phyloP scores from a whole-genome alignment of 2,113 vertebrate species.

The Semnopithecus entellus region DNA sequence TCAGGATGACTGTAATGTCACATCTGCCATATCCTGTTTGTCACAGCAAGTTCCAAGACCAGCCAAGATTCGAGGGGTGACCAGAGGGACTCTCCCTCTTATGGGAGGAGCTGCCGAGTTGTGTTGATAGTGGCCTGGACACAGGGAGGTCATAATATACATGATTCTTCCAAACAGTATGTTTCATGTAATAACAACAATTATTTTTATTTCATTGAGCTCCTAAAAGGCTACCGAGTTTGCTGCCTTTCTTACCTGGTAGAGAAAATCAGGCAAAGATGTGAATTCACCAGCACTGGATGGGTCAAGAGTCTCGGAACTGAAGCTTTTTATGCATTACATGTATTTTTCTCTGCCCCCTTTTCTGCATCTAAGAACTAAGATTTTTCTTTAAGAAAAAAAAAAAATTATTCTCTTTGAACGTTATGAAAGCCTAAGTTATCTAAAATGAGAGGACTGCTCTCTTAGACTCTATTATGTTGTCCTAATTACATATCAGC shows the following conservation, averaged over 20 bases:
- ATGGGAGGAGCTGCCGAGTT: background rate
- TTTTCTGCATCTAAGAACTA: constrained; percentile 53
- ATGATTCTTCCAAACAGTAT: background rate
- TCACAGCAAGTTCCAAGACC: background rate
- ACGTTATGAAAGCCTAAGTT: constrained; percentile 62
- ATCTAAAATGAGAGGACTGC: constrained; percentile 66
- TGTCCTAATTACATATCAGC: constrained; percentile 77
- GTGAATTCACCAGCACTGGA: background rate
- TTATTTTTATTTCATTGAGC: background rate
- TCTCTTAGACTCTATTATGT: constrained; percentile 73
- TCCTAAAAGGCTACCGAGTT: background rate
- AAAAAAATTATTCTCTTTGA: constrained; percentile 63
- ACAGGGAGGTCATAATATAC: background rate
- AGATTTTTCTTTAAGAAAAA: background rate
- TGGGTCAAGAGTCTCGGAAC: background rate
- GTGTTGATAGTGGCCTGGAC: background rate
- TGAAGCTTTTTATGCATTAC: background rate
- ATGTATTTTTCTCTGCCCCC: constrained; percentile 35
- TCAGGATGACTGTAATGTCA: background rate
- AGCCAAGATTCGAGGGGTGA: background rate
- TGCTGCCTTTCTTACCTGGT: background rate
- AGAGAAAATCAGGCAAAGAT: constrained; percentile 15
- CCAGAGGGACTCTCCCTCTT: background rate
- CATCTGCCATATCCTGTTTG: background rate
- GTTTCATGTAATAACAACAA: background rate